Evolutionary conservation across 2,113 vertebrate species (phyloP), one percentile per base, ranked within the genome.

Genomic region (Spizaetus ornatus): DNA sequence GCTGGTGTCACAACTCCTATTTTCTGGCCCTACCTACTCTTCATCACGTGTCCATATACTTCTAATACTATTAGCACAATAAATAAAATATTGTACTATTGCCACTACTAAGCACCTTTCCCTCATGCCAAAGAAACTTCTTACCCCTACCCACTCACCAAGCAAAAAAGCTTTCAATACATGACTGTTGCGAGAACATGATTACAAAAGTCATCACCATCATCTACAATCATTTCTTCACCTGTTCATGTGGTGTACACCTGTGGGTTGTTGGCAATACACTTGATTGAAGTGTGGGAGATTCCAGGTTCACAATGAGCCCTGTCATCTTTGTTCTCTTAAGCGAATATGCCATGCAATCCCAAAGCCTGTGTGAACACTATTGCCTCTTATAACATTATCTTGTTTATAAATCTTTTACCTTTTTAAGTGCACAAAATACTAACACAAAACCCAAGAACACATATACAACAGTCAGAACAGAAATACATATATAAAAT

Each of bases 381-480:
- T 92, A 43, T 40, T 86, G 77, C 78, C 53, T 97, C 82, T 94
- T 82, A 83, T 14, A 94, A 94, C 83, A 92, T 91, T 85, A 85
- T 4, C 77, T 93, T 93, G 85, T 97, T 98, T 82, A 97, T 80
- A 83, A 71, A 67, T 92, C 88, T 94, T 97, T 88, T 72, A 92
- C 94, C 53, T 96, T 96, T 97, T 92, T 89, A 97, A 97, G 90
- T 66, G 63, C 5, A 11, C 61, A 87, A 97, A 97, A 97, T 86
- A 93, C 81, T 91, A 97, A 97, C n/a, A 36, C 71, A 96, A 93
- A 96, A 50, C 43, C 63, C 61, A 82, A 82, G 79, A 90, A 95
- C 19, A 27, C n/a, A 95, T n/a, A 96, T 48, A 94, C 61, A 94
- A 63, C 50, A 96, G 69, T 81, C 67, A 84, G 52, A 93, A 89